phyloP scores from a whole-genome alignment of 2,797 vertebrate genomes.

The Pelobates cultripes region DNA sequence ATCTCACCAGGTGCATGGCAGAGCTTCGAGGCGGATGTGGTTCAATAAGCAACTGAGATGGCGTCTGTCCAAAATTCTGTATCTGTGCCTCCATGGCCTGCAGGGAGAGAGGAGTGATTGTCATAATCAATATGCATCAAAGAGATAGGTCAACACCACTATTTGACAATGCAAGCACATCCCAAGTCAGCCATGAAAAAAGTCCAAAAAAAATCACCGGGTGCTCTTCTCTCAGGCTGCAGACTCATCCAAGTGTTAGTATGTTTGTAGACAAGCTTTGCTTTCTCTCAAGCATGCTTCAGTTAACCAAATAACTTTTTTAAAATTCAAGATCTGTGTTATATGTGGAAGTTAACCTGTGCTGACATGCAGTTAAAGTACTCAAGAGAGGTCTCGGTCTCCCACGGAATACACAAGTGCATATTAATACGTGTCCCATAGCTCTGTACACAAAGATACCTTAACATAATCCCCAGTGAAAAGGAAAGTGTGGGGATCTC shows the following conservation, averaged over 20 bases:
- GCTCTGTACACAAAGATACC: slow-evolving; percentile 65
- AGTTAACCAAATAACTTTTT: slow-evolving; percentile 88
- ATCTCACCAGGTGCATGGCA: slow-evolving; percentile 99
- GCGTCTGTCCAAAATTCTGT: slow-evolving; percentile 98
- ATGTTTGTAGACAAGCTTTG: slow-evolving; percentile 92
- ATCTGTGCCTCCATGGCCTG: slow-evolving; percentile 98
- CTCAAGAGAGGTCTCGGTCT: slow-evolving; percentile 60
- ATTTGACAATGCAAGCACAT: slow-evolving; percentile 90
- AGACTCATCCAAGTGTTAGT: slow-evolving; percentile 95
- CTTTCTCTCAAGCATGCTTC: slow-evolving; percentile 92
- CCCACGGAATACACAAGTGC: slow-evolving; percentile 63
- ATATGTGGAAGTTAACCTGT: slow-evolving; percentile 84
- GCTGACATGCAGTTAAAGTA: slow-evolving; percentile 80
- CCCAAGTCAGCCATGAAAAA: slow-evolving; percentile 88
- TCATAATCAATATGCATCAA: slow-evolving; percentile 91
- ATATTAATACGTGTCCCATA: slow-evolving; percentile 77
- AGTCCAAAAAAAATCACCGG: slow-evolving; percentile 79
- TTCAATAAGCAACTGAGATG: slow-evolving; percentile 99
- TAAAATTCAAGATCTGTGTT: slow-evolving; percentile 75
- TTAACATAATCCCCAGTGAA: slow-evolving; percentile 77
- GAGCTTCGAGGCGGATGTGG: slow-evolving; percentile 99
- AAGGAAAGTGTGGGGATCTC: slow-evolving; percentile 76
- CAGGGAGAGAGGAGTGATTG: slow-evolving; percentile 79
- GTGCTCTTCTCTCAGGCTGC: slow-evolving; percentile 83
- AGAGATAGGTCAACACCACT: slow-evolving; percentile 89